Conservation (phyloP, 2,797 vertebrate genomes). For the Helicolenus hilgendorfi region DNA sequence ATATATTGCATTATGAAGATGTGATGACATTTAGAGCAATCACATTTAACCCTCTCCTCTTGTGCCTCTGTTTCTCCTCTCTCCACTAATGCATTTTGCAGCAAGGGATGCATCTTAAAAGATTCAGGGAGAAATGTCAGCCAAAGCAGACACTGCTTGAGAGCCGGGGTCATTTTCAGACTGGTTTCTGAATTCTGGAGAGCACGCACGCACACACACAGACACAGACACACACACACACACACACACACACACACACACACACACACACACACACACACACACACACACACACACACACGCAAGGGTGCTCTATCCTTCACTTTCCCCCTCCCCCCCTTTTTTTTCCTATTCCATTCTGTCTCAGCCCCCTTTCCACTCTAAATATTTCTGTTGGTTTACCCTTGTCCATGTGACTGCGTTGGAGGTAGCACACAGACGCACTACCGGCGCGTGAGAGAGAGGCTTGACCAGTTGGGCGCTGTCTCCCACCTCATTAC, state of each 20-base stretch:
- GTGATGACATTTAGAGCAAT: constrained; percentile 91
- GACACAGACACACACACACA: neutral
- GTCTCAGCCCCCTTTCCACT: constrained; percentile 51
- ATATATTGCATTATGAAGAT: constrained; percentile 92
- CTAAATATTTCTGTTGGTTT: constrained; percentile 78
- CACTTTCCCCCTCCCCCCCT: neutral
- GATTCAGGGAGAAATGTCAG: constrained; percentile 87
- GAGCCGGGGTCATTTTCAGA: constrained; percentile 84
- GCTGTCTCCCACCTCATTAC: constrained; percentile 89
- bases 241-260: neutral
- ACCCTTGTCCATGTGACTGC: constrained; percentile 61
- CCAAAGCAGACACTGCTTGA: constrained; percentile 78
- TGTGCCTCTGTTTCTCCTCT: constrained; percentile 79
- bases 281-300: constrained; percentile 18
- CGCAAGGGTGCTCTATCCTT: constrained; percentile 19
- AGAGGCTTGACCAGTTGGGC: constrained; percentile 88
- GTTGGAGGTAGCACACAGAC: constrained; percentile 54
- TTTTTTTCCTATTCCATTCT: constrained; percentile 47
- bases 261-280: constrained; percentile 29
- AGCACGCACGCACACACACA: constrained; percentile 13
- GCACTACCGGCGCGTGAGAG: constrained; percentile 47
- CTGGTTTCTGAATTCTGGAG: constrained; percentile 75
- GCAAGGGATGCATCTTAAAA: constrained; percentile 88
- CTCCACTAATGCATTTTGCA: constrained; percentile 85
- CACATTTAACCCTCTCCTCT: constrained; percentile 88